phyloP scores from a whole-genome alignment of 2,797 vertebrate genomes.

The Falco peregrinus region DNA sequence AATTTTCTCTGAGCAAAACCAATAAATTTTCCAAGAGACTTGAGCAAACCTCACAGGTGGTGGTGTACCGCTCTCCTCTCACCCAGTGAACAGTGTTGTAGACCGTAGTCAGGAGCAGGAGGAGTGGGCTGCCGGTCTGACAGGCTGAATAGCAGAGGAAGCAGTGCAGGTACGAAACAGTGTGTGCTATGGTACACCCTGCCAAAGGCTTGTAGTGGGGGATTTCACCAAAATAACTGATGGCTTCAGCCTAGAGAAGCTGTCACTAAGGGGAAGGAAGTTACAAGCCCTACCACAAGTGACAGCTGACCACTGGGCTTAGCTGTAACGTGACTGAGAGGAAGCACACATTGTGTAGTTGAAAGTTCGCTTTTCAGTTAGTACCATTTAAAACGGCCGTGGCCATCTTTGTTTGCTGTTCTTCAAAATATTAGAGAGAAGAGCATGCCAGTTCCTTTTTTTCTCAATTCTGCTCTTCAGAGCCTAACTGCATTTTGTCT shows the following conservation, averaged over 20 bases:
- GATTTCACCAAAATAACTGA: not conserved
- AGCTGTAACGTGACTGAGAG: not conserved
- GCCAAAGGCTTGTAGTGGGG: not conserved
- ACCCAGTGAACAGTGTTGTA: not conserved
- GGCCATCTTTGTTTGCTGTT: not conserved
- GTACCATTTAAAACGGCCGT: not conserved
- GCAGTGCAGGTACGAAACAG: not conserved
- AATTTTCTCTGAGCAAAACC: not conserved
- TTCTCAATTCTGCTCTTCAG: not conserved
- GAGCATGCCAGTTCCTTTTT: not conserved
- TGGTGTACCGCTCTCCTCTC: not conserved
- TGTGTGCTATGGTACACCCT: not conserved
- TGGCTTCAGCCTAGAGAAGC: not conserved
- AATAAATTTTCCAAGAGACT: not conserved
- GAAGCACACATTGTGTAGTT: not conserved
- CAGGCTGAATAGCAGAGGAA: not conserved
- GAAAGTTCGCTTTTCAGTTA: not conserved
- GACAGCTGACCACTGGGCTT: not conserved
- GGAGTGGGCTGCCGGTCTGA: not conserved
- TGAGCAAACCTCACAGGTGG: not conserved
- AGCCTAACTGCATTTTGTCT: not conserved
- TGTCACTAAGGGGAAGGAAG: not conserved
- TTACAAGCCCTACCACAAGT: not conserved
- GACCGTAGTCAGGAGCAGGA: not conserved
- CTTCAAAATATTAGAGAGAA: not conserved